Evolutionary conservation across 2,797 vertebrate species (phyloP), one percentile per base, ranked within the genome.

Genomic region (Megalops cyprinoides): DNA sequence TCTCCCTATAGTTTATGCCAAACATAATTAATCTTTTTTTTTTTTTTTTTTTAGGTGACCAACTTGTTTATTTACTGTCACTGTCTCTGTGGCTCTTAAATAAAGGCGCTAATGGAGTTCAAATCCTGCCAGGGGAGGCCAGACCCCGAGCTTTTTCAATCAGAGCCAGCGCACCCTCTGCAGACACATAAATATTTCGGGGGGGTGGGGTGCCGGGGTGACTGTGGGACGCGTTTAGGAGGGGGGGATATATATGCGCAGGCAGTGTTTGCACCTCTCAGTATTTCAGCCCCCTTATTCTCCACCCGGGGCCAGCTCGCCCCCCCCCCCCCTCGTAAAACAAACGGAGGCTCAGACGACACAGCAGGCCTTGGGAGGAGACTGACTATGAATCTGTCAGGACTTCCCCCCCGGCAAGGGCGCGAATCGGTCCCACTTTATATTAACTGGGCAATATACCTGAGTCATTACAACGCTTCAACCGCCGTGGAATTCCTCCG

Each of bases 1-100:
- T 58, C 23, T 28, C n/a, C 28, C 60, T 65, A 25, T 65, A 15
- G 37, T 76, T 76, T 56, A 56, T 53, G 20, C 48, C 7, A 25
- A 28, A 56, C 23, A 49, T 76, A 76, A 76, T 76, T 76, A 76
- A 76, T 28, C 51, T 76, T 76, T 28, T 76, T 76, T 58, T 76
- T 76, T 28, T 76, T 76, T 58, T n/a, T n/a, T n/a, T n/a, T n/a
- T n/a, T n/a, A n/a, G n/a, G 58, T 31, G 48, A 12, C 49, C 39
- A 69, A 65, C 48, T 23, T 14, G 58, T 74, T 46, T 81, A 51
- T 62, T 65, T 81, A 76, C 42, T 48, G 20, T 37, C 55, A 8
- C 31, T 12, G 14, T 28, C 6, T 20, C 18, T 0, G 48, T 5
- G 23, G 48, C 74, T 81, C 37, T 77, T 76, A 34, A 76, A 71